Evolutionary conservation across 2,888 invertebrate genomes (phyloP), one percentile per base, ranked within the genome.

Genomic region (Drosophila hamatofila): DNA sequence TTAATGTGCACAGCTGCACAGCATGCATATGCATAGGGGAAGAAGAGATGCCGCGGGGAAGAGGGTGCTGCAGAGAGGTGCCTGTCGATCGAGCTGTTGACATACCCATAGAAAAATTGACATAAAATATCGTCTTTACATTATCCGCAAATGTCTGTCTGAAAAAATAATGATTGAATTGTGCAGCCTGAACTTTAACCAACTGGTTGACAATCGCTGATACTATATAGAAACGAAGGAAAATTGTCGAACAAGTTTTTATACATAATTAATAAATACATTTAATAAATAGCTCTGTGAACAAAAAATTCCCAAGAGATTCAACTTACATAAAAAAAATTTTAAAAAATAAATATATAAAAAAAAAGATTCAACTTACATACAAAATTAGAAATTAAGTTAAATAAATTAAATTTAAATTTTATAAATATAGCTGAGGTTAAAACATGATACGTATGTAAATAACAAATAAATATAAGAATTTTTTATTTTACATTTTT

Each of bases 1-100:
- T 88, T 80, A 83, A 88, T 84, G 88, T 76, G 88, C 86, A 88
- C 84, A 84, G 84, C 88, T 84, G 88, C 83, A 86, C 65, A 75
- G 46, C 77, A 75, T 75, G 64, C 59, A 72, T 72, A 71, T 67
- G 60, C 44, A 72, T 58, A 6, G 37, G 52, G 12, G n/a, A n/a
- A 39, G 16, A 30, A 9, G 46, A n/a, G n/a, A n/a, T 7, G n/a
- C 18, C 30, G 12, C n/a, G 55, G 18, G 44, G n/a, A 6, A 16
- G 16, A 7, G 41, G 51, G 33, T 21, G 9, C 1, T 4, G 0
- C n/a, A n/a, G n/a, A n/a, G 23, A 11, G 1, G n/a, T 16, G 23
- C 35, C 61, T 30, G 54, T 60, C 41, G 57, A 51, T 48, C 52
- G 54, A 83, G 73, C 84, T 86, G 84, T 83, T 83, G 83, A 83